These are phyloP conservation scores for Diachrysia chrysitis DNA, from an alignment of 2,888 invertebrate genomes.

Conservation along the genomic window DNA sequence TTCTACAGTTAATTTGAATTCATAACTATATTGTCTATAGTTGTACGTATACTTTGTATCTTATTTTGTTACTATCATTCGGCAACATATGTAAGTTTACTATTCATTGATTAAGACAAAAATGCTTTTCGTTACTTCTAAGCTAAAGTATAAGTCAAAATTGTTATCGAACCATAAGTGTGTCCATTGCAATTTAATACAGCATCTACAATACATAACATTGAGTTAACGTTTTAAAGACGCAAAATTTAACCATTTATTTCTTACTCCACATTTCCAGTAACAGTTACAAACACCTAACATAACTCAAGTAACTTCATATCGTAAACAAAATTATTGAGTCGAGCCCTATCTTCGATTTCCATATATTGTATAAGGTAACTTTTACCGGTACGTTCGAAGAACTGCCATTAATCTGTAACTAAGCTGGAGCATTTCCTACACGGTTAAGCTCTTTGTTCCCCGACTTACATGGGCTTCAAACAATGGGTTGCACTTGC, in stretches of 20 bases:
- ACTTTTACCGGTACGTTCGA: conserved; percentile 48
- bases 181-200: too few relatives aligned
- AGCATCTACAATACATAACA: too few relatives aligned
- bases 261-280: conserved; percentile 12
- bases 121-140: too few relatives aligned
- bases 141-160: too few relatives aligned
- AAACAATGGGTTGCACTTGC: conserved; percentile 76
- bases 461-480: conserved; percentile 65
- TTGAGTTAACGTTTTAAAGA: not conserved
- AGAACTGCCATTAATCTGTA: conserved; percentile 71
- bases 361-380: conserved; percentile 47
- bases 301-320: conserved; percentile 9
- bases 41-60: too few relatives aligned
- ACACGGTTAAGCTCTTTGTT: conserved; percentile 78
- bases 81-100: too few relatives aligned
- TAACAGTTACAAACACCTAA: not conserved
- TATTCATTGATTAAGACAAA: too few relatives aligned
- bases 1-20: not conserved
- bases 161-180: too few relatives aligned
- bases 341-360: conserved; percentile 36
- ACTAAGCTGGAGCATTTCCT: conserved; percentile 68
- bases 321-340: conserved; percentile 45
- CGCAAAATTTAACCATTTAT: not conserved
- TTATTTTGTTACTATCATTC: too few relatives aligned
- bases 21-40: not conserved